These are phyloP conservation scores for Raja brachyura DNA, from an alignment of 2,113 vertebrate genomes.

Conservation along the genomic window DNA sequence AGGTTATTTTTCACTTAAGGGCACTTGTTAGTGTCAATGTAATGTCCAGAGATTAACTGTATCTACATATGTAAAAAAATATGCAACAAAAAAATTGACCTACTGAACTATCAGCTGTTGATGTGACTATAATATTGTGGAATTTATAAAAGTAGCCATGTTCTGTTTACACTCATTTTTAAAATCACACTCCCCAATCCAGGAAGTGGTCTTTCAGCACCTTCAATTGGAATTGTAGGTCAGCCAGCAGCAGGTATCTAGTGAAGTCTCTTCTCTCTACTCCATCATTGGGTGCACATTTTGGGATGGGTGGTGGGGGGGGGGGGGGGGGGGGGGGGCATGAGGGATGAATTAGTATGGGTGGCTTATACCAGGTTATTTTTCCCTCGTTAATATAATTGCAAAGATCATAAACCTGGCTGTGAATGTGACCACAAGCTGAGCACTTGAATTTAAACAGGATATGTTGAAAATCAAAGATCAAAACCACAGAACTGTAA, in stretches of 20 bases:
- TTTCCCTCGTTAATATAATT: background rate
- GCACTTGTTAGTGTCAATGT: constrained; percentile 5
- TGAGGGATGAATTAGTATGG: background rate
- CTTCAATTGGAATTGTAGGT: constrained; percentile 13
- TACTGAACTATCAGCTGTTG: constrained; percentile 29
- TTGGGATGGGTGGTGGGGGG: background rate
- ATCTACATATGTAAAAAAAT: constrained; percentile 20
- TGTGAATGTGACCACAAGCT: background rate
- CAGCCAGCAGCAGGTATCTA: background rate
- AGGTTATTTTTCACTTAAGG: constrained; percentile 32
- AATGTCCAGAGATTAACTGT: constrained; percentile 24
- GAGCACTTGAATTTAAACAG: constrained; percentile 5
- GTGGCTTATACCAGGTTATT: background rate
- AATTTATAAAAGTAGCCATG: constrained; percentile 33
- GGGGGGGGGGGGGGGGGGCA: background rate
- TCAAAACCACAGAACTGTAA: constrained; percentile 26
- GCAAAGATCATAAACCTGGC: background rate
- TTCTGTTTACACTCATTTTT: background rate
- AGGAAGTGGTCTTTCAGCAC: background rate
- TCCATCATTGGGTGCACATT: constrained; percentile 23
- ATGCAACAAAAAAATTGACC: constrained; percentile 33
- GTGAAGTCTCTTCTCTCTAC: constrained; percentile 20
- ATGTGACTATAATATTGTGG: constrained; percentile 35
- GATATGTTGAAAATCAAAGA: background rate
- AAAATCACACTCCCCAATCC: background rate